phyloP scores from a whole-genome alignment of 2,888 invertebrate species.

The Petrolisthes cinctipes region DNA sequence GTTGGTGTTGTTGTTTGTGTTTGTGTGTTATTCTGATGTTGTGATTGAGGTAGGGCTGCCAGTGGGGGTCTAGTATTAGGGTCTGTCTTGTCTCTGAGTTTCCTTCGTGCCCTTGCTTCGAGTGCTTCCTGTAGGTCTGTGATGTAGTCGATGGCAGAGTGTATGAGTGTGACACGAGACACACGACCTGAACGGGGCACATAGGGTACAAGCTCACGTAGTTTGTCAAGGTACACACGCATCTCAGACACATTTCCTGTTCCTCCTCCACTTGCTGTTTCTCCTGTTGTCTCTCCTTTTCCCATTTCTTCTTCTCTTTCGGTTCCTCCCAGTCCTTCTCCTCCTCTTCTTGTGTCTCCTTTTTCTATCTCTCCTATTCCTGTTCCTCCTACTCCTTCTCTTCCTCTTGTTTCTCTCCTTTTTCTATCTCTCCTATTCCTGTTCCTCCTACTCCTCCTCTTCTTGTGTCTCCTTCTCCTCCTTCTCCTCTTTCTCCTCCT shows the following conservation, averaged over 20 bases:
- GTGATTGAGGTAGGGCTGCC: slow-evolving; percentile 42
- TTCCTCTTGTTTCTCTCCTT: background rate
- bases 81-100: slow-evolving; percentile 35
- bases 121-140: slow-evolving; percentile 64
- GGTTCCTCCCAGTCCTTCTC: background rate
- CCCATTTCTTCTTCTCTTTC: background rate
- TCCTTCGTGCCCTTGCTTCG: slow-evolving; percentile 55
- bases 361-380: background rate
- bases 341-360: background rate
- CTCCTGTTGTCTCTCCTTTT: background rate
- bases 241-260: slow-evolving; percentile 21
- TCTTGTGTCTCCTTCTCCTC: background rate
- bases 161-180: slow-evolving; percentile 58
- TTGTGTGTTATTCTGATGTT: background rate
- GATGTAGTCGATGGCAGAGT: slow-evolving; percentile 65
- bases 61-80: slow-evolving; percentile 42
- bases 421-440: background rate
- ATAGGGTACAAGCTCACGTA: slow-evolving; percentile 46
- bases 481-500: background rate
- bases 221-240: slow-evolving; percentile 51
- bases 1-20: too few species aligned
- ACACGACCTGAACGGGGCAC: slow-evolving; percentile 50
- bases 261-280: background rate
- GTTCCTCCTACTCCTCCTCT: background rate
- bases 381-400: background rate